Evolutionary conservation across 2,888 invertebrate genomes (phyloP).

Genomic region (Thymelicus sylvestris): DNA sequence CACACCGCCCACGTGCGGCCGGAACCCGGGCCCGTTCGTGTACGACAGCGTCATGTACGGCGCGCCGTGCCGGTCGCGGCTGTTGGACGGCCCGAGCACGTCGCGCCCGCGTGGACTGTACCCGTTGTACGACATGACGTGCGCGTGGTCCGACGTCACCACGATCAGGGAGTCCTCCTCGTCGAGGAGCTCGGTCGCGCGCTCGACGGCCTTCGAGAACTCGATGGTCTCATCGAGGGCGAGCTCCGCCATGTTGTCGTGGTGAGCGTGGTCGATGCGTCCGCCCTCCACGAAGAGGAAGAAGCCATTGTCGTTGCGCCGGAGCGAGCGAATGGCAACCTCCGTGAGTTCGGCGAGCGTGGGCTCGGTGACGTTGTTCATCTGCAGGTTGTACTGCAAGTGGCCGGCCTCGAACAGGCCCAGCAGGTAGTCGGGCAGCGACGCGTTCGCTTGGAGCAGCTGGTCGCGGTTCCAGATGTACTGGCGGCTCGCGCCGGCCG

Average conservation of each 20-base stretch:
- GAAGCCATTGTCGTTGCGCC: conserved; percentile 86
- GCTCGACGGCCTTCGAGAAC: conserved; percentile 80
- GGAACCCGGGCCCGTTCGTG: conserved; percentile 84
- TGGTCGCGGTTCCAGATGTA: conserved; percentile 86
- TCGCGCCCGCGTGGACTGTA: conserved; percentile 81
- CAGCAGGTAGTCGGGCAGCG: conserved; percentile 83
- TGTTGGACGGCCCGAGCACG: conserved; percentile 54
- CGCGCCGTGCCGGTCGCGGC: conserved; percentile 65
- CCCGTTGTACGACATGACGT: conserved; percentile 87
- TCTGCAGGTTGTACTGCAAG: conserved; percentile 87
- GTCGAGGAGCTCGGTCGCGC: conserved; percentile 59
- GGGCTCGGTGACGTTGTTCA: conserved; percentile 53
- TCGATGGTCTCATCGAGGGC: conserved; percentile 88
- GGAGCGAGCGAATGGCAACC: conserved; percentile 87
- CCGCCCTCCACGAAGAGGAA: conserved; percentile 88
- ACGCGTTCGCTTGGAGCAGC: conserved; percentile 65
- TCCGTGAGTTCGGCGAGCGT: conserved; percentile 61
- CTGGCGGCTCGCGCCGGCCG: conserved; percentile 59
- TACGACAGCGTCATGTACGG: conserved; percentile 84
- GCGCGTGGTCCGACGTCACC: conserved; percentile 90
- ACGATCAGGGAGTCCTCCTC: conserved; percentile 88
- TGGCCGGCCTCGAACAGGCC: conserved; percentile 86
- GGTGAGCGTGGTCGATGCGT: conserved; percentile 86
- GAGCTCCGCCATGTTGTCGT: conserved; percentile 74
- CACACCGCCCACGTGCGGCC: conserved; percentile 53